phyloP scores from a whole-genome alignment of 2,113 vertebrate species.

The pig (Sus scrofa) region T2T-Sscrofa CM000824.6:217267001-217267500 shows the following conservation, averaged over 20 bases:
- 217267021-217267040: not conserved
- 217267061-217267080: not conserved
- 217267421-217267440: not conserved
- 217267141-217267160: not conserved
- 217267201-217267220: no score
- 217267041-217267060: not conserved
- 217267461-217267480: rapidly evolving
- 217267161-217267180: no score
- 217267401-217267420: no score
- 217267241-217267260: no score
- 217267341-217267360: no score
- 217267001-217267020: rapidly evolving
- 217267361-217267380: no score
- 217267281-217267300: no score
- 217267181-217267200: no score
- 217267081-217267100: not conserved
- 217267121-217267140: not conserved
- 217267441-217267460: rapidly evolving
- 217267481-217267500: not conserved
- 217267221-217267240: no score
- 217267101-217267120: not conserved
- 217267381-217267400: not conserved
- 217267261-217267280: no score
- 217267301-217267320: no score
- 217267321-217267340: no score